These are phyloP conservation scores for Rhegmatorhina hoffmannsi DNA, from an alignment of 2,113 vertebrate genomes.

Conservation along the genomic window DNA sequence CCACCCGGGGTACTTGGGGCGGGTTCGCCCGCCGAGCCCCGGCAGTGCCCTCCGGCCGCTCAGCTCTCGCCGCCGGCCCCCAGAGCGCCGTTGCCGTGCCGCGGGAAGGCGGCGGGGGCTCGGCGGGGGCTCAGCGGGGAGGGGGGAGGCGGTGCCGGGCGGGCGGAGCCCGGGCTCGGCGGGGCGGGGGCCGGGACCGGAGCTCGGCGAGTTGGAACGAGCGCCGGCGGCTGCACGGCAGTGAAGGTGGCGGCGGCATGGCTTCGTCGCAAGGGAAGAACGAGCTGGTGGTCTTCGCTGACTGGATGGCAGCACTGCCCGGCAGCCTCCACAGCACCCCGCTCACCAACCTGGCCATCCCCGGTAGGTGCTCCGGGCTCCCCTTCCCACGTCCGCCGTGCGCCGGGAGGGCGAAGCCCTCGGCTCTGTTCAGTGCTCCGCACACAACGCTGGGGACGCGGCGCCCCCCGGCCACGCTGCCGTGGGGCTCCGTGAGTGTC, in stretches of 20 bases:
- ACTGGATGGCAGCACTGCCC: constrained; percentile 96
- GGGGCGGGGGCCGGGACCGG: neutral
- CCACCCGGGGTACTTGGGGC: no score
- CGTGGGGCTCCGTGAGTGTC: neutral
- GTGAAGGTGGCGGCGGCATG: constrained; percentile 74
- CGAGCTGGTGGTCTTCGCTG: constrained; percentile 86
- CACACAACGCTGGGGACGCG: neutral
- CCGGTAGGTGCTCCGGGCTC: constrained; percentile 79
- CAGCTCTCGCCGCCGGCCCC: no score
- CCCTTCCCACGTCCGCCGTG: neutral
- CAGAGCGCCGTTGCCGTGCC: no score
- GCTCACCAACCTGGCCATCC: constrained; percentile 92
- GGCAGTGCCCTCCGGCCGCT: no score
- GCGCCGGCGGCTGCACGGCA: neutral
- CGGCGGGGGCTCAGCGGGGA: no score
- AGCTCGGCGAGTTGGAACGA: neutral
- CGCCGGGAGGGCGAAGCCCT: neutral
- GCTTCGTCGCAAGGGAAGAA: constrained; percentile 92
- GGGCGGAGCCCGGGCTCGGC: no score
- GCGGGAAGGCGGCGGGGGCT: no score
- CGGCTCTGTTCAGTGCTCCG: neutral
- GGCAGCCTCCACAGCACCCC: constrained; percentile 86
- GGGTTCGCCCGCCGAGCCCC: no score
- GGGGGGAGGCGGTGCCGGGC: no score
- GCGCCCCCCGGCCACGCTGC: neutral